These are phyloP conservation scores for Archips crataeganus DNA, from an alignment of 2,888 invertebrate species.

Conservation along the genomic window DNA sequence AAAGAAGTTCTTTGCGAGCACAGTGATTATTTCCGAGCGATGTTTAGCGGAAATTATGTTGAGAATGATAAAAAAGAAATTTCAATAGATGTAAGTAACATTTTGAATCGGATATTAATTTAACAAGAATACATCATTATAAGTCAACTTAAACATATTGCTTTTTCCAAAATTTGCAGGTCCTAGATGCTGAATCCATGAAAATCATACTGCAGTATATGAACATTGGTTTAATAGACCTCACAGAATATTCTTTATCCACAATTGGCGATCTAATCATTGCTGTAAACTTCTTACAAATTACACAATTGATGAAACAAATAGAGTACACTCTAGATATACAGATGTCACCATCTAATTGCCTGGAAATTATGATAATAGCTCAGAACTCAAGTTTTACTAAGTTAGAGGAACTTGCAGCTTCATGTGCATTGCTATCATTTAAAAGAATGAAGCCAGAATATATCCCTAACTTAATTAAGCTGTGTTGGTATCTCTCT, in stretches of 20 bases:
- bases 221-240: conserved; percentile 68
- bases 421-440: conserved; percentile 65
- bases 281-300: conserved; percentile 74
- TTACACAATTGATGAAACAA: conserved; percentile 72
- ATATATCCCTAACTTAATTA: conserved; percentile 62
- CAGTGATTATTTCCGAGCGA: conserved; percentile 80
- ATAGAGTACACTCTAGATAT: conserved; percentile 68
- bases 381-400: conserved; percentile 65
- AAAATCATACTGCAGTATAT: conserved; percentile 69
- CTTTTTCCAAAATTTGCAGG: conserved; percentile 56
- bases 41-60: conserved; percentile 78
- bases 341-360: conserved; percentile 61
- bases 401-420: conserved; percentile 61
- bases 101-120: background rate
- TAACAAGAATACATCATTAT: too few species aligned
- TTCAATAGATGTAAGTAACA: conserved; percentile 68
- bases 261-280: conserved; percentile 64
- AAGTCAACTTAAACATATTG: background rate
- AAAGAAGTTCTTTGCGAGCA: conserved; percentile 67
- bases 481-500: conserved; percentile 75
- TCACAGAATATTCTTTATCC: conserved; percentile 61
- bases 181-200: conserved; percentile 72
- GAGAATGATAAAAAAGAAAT: conserved; percentile 71
- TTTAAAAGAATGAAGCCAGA: conserved; percentile 68
- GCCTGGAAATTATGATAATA: conserved; percentile 68